Percentiles rank a stretch among this genome's conserved stretches.
phyloP scores from a whole-genome alignment of 2,888 invertebrate species.

The Ochropleura plecta region DNA sequence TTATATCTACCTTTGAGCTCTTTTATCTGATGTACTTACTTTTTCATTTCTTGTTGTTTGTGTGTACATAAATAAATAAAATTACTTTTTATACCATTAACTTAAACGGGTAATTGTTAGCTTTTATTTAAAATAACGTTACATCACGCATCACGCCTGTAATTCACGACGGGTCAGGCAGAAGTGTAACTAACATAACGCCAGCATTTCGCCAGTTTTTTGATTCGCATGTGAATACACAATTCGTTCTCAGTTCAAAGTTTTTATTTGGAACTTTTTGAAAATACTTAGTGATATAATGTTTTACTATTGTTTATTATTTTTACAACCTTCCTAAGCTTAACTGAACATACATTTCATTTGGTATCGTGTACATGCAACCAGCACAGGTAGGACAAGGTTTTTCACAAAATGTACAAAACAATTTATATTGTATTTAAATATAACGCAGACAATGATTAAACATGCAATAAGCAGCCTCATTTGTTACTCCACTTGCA shows the following conservation, averaged over 20 bases:
- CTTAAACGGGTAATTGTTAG: too few species aligned
- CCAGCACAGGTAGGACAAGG: background rate
- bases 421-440: conserved; percentile 16
- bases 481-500: conserved; percentile 28
- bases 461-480: conserved; percentile 40
- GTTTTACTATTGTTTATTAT: too few species aligned
- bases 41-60: too few species aligned
- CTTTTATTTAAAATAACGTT: background rate
- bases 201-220: background rate
- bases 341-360: background rate
- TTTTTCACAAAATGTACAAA: conserved; percentile 15
- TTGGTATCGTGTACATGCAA: background rate
- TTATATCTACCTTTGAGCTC: too few species aligned
- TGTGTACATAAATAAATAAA: too few species aligned
- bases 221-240: background rate
- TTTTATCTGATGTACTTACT: too few species aligned
- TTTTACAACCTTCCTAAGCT: background rate
- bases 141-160: too few species aligned
- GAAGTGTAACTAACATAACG: background rate
- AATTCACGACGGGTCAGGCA: background rate
- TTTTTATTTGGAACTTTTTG: background rate
- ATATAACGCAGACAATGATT: conserved; percentile 20
- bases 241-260: too few species aligned
- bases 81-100: background rate
- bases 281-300: background rate